Percentiles rank a stretch among this genome's conserved stretches.
Conservation (phyloP, 2,888 invertebrate genomes). For the Metopia argyrocephala region DNA sequence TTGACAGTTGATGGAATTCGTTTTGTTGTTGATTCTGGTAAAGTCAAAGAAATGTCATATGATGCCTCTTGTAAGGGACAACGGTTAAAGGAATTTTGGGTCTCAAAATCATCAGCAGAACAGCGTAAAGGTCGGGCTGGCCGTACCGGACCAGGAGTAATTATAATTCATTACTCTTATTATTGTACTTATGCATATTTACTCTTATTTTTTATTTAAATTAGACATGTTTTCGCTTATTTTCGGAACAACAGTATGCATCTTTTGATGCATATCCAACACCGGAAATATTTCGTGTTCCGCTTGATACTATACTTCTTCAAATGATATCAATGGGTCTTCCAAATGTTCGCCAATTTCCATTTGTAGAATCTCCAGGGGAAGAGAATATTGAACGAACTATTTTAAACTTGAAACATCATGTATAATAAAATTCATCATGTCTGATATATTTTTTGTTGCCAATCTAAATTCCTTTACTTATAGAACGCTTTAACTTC, state of each 20-base stretch:
- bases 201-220: neutral
- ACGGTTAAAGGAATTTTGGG: conserved; percentile 94
- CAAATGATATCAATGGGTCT: conserved; percentile 97
- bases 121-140: conserved; percentile 98
- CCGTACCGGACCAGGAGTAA: conserved; percentile 93
- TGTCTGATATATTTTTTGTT: neutral
- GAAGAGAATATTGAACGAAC: conserved; percentile 91
- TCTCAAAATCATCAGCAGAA: conserved; percentile 98
- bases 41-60: conserved; percentile 98
- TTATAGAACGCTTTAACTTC: conserved; percentile 89
- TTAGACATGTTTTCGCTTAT: conserved; percentile 90
- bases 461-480: conserved; percentile 8
- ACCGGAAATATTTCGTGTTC: conserved; percentile 96
- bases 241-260: conserved; percentile 89
- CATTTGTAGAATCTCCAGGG: conserved; percentile 96
- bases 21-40: conserved; percentile 98
- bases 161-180: neutral
- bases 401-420: conserved; percentile 90
- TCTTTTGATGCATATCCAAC: conserved; percentile 91
- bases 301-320: conserved; percentile 92
- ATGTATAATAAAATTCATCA: conserved; percentile 78
- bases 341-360: conserved; percentile 93
- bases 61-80: conserved; percentile 95
- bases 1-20: conserved; percentile 98
- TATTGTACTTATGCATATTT: neutral